Percentiles rank a stretch among this genome's conserved stretches.
phyloP scores from a whole-genome alignment of 2,888 invertebrate genomes.

The Oligia fasciuncula region DNA sequence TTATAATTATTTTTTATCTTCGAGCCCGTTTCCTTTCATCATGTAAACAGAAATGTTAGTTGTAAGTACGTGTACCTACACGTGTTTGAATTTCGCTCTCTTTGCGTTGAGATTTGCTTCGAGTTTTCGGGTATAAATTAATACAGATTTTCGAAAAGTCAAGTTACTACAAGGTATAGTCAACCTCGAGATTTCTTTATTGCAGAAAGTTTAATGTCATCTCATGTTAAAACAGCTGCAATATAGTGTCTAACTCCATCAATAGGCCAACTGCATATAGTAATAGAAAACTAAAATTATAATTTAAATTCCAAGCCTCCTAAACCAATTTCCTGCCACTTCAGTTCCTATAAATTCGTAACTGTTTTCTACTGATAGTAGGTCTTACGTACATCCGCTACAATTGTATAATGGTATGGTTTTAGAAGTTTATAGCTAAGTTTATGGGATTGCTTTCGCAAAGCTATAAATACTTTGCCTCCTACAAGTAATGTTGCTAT shows the following conservation, averaged over 20 bases:
- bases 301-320: constrained; percentile 9
- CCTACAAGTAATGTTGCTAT: constrained; percentile 16
- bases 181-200: not conserved
- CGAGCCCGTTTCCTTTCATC: not conserved
- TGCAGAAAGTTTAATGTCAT: not conserved
- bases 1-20: constrained; percentile 24
- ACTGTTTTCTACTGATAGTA: constrained; percentile 41
- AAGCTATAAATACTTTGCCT: constrained; percentile 41
- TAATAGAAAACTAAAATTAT: constrained; percentile 24
- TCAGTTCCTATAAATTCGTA: constrained; percentile 40
- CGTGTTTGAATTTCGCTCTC: too few species aligned
- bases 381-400: constrained; percentile 39
- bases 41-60: not conserved
- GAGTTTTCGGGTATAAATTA: not conserved
- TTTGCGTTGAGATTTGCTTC: not conserved
- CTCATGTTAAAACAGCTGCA: not conserved
- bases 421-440: constrained; percentile 39
- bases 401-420: constrained; percentile 45
- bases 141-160: not conserved
- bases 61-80: too few species aligned
- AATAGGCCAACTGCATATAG: constrained; percentile 7
- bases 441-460: constrained; percentile 53
- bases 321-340: constrained; percentile 51
- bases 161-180: too few species aligned
- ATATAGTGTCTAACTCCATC: not conserved